These are phyloP conservation scores for Melanchra persicariae DNA, from an alignment of 2,888 invertebrate species.

Conservation along the genomic window DNA sequence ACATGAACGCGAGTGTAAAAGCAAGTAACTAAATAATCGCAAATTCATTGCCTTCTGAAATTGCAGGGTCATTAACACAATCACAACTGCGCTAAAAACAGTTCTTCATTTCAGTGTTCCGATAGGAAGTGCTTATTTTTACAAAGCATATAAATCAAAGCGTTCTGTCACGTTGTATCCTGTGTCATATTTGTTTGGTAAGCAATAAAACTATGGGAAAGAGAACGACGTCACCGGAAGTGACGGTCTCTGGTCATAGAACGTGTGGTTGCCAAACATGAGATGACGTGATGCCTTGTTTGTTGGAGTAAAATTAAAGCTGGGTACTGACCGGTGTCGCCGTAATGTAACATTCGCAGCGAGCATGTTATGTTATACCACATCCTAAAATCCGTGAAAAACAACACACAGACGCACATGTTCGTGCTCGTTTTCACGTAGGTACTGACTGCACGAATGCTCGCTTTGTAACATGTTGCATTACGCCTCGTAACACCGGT, in stretches of 20 bases:
- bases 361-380: too few relatives aligned
- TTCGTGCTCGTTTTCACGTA: too few relatives aligned
- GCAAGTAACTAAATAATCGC: too few relatives aligned
- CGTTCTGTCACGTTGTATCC: constrained; percentile 43
- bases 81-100: background rate
- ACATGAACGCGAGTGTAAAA: too few relatives aligned
- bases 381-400: too few relatives aligned
- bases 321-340: too few relatives aligned
- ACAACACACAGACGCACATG: too few relatives aligned
- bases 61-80: background rate
- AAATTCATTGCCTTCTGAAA: background rate
- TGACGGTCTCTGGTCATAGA: constrained; percentile 23
- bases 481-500: too few relatives aligned
- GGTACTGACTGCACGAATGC: too few relatives aligned
- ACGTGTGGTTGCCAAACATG: constrained; percentile 42
- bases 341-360: too few relatives aligned
- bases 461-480: too few relatives aligned
- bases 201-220: constrained; percentile 37
- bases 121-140: constrained; percentile 47
- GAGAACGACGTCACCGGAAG: constrained; percentile 25
- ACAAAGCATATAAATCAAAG: constrained; percentile 44
- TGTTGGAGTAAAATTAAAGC: background rate
- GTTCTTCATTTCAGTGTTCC: background rate
- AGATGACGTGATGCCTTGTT: constrained; percentile 33
- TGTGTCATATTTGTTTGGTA: constrained; percentile 55